Evolutionary conservation across 2,888 invertebrate genomes (phyloP).

Genomic region (Perizoma affinitatum): DNA sequence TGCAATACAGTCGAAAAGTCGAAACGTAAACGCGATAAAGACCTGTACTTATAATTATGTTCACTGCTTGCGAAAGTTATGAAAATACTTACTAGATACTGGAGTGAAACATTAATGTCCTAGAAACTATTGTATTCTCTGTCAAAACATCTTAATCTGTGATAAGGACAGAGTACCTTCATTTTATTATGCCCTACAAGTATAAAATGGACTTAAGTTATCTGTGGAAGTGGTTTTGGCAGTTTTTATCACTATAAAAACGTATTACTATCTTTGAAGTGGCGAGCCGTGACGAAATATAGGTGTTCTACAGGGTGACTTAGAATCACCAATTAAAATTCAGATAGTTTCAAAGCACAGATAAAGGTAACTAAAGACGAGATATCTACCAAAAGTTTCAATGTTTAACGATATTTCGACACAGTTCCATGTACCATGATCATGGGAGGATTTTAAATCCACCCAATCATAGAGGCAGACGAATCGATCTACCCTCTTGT

Average conservation of each 20-base stretch:
- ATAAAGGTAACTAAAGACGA: too few species aligned
- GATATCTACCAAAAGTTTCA: too few species aligned
- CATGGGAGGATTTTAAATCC: too few species aligned
- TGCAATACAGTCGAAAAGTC: too few species aligned
- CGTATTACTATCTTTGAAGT: conserved; percentile 28
- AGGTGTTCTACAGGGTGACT: conserved; percentile 1
- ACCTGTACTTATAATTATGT: neutral
- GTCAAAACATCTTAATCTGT: conserved; percentile 56
- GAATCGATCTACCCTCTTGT: too few species aligned
- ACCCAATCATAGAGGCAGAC: too few species aligned
- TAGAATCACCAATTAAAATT: neutral
- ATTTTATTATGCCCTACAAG: conserved; percentile 53
- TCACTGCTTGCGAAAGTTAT: too few species aligned
- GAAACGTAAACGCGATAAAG: neutral
- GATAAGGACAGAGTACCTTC: conserved; percentile 41
- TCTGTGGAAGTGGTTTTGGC: conserved; percentile 46
- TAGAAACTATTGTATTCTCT: conserved; percentile 18
- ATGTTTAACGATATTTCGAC: too few species aligned
- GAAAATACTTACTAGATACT: too few species aligned
- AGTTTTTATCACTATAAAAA: conserved; percentile 42
- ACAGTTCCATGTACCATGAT: too few species aligned
- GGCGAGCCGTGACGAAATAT: conserved; percentile 20
- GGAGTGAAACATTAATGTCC: neutral
- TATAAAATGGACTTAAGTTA: conserved; percentile 50
- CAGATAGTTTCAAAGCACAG: too few species aligned